Conservation (phyloP, 2,797 vertebrate species). For the Lithobates sylvaticus region DNA sequence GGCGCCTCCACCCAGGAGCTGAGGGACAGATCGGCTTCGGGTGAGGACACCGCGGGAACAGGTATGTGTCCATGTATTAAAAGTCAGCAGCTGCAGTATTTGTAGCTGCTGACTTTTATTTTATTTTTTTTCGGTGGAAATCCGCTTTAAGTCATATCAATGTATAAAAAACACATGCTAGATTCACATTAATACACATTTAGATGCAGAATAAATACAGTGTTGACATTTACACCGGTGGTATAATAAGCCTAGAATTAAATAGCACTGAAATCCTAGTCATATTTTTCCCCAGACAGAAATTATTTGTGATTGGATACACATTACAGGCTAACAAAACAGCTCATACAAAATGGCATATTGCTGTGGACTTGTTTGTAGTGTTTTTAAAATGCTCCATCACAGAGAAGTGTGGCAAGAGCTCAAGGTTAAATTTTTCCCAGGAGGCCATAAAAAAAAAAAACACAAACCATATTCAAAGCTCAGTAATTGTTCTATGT, state of each 20-base stretch:
- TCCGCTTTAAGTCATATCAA: not conserved
- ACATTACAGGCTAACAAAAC: not conserved
- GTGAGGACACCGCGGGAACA: too few relatives aligned
- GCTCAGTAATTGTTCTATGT: conserved; percentile 17
- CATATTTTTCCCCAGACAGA: not conserved
- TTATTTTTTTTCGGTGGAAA: too few relatives aligned
- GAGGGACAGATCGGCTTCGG: too few relatives aligned
- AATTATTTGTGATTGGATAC: not conserved
- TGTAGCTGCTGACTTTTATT: too few relatives aligned
- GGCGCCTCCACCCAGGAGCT: too few relatives aligned
- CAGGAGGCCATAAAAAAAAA: conserved; percentile 12
- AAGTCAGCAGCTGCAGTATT: too few relatives aligned
- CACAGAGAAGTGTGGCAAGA: not conserved
- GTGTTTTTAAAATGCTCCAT: conserved; percentile 24
- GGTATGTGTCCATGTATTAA: too few relatives aligned
- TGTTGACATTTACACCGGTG: not conserved
- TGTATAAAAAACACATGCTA: not conserved
- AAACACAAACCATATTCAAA: conserved; percentile 30
- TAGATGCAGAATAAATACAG: not conserved
- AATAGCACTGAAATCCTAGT: not conserved
- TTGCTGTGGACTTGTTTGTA: conserved; percentile 11
- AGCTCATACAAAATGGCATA: conserved; percentile 3
- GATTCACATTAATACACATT: not conserved
- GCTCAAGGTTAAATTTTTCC: conserved; percentile 19
- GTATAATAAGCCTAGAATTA: not conserved